Conservation (phyloP, 2,888 invertebrate species). For the Philereme vetulata region DNA sequence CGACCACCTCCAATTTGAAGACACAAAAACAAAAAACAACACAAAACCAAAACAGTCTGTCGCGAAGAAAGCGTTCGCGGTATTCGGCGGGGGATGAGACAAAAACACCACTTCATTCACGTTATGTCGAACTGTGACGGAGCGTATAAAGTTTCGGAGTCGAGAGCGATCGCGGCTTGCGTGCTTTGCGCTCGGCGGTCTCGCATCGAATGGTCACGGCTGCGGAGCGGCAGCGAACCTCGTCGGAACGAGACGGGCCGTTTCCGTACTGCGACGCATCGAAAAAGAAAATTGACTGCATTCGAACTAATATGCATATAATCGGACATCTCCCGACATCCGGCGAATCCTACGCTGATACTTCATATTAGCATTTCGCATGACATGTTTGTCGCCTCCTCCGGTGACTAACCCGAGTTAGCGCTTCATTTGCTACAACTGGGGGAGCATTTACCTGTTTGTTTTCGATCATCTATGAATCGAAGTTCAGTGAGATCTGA, state of each 20-base stretch:
- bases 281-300: slow-evolving; percentile 61
- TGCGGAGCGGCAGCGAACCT: slow-evolving; percentile 26
- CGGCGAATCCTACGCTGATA: slow-evolving; percentile 41
- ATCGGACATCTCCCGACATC: slow-evolving; percentile 65
- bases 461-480: slow-evolving; percentile 19
- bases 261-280: slow-evolving; percentile 54
- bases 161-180: slow-evolving; percentile 55
- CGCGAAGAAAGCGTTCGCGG: slow-evolving; percentile 58
- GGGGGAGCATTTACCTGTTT: slow-evolving; percentile 28
- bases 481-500: slow-evolving; percentile 1
- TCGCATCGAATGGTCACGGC: slow-evolving; percentile 64
- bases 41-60: slow-evolving; percentile 72
- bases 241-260: slow-evolving; percentile 39
- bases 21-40: slow-evolving; percentile 74
- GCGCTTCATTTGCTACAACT: slow-evolving; percentile 21
- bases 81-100: slow-evolving; percentile 54
- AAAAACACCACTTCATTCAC: slow-evolving; percentile 73
- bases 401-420: slow-evolving; percentile 30
- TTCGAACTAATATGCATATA: slow-evolving; percentile 64
- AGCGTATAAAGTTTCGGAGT: slow-evolving; percentile 72
- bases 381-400: slow-evolving; percentile 32
- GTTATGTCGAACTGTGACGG: slow-evolving; percentile 53
- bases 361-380: slow-evolving; percentile 33
- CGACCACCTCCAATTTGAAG: slow-evolving; percentile 74
- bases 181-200: slow-evolving; percentile 61